phyloP scores from a whole-genome alignment of 1,140 invertebrate species.

The Heliconius nattereri region DNA sequence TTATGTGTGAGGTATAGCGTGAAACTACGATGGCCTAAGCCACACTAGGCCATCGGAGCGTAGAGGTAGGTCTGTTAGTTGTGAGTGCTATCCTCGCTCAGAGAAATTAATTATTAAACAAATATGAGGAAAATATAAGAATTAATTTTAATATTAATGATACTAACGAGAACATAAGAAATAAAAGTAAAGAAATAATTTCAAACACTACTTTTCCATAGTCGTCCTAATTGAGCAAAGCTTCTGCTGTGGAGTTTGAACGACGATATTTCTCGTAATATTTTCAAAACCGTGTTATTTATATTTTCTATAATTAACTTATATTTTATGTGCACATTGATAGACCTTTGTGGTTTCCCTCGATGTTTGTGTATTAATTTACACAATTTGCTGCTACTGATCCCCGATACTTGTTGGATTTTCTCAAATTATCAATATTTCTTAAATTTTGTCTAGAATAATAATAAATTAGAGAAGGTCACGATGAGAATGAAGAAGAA shows the following conservation, averaged over 20 bases:
- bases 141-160: background rate
- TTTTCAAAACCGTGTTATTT: background rate
- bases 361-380: background rate
- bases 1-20: too few species aligned
- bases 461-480: too few species aligned
- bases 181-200: conserved; percentile 1
- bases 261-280: conserved; percentile 3
- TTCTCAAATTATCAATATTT: too few species aligned
- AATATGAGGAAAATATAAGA: background rate
- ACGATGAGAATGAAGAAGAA: too few species aligned
- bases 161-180: background rate
- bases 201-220: conserved; percentile 9
- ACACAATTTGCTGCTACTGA: background rate
- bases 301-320: conserved; percentile 3
- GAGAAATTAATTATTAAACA: background rate
- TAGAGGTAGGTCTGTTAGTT: too few species aligned
- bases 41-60: too few species aligned
- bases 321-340: background rate
- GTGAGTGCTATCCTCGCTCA: too few species aligned
- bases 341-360: background rate
- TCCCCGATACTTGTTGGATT: too few species aligned
- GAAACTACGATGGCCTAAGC: too few species aligned
- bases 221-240: conserved; percentile 12
- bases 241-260: conserved; percentile 3
- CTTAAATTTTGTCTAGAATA: too few species aligned